These are phyloP conservation scores for Hapalemur alaotrensis DNA, from an alignment of 2,797 vertebrate genomes.

Conservation along the genomic window DNA sequence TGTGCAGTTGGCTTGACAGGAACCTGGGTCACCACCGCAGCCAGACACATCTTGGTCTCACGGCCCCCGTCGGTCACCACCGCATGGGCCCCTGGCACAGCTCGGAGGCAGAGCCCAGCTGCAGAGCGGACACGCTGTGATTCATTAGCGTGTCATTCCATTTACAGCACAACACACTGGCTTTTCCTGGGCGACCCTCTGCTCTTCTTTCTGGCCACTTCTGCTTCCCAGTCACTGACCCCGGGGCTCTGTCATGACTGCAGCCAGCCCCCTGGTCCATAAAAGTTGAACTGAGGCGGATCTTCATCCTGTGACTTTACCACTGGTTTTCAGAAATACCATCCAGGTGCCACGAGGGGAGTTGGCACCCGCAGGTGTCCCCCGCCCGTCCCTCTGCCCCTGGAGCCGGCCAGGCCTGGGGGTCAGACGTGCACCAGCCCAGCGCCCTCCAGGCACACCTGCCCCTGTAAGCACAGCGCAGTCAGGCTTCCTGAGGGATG, in stretches of 20 bases:
- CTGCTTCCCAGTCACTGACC: fast-evolving
- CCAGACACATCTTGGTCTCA: fast-evolving
- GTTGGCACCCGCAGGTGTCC: fast-evolving
- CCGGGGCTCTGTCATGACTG: fast-evolving
- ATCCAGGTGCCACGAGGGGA: fast-evolving
- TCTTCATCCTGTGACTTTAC: not conserved
- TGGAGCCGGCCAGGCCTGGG: fast-evolving
- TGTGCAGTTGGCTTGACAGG: not conserved
- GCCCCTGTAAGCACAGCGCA: not conserved
- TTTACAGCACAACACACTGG: fast-evolving
- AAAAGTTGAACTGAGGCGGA: fast-evolving
- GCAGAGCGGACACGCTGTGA: fast-evolving
- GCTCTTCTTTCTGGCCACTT: fast-evolving
- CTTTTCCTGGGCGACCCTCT: fast-evolving
- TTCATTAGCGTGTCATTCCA: fast-evolving
- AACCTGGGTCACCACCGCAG: fast-evolving
- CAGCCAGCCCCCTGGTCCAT: fast-evolving
- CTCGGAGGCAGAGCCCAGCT: not conserved
- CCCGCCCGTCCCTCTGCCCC: not conserved
- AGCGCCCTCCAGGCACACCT: not conserved
- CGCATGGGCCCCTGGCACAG: fast-evolving
- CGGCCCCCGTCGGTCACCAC: fast-evolving
- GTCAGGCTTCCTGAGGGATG: not conserved
- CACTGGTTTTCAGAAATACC: not conserved
- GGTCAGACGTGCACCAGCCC: fast-evolving